A percentile compares a stretch with the other conserved stretches of the same genome.
These are phyloP conservation scores for Ophiothrix spiculata DNA, from an alignment of 35 echinoderm and acorn worm species.

Conservation along the genomic window DNA sequence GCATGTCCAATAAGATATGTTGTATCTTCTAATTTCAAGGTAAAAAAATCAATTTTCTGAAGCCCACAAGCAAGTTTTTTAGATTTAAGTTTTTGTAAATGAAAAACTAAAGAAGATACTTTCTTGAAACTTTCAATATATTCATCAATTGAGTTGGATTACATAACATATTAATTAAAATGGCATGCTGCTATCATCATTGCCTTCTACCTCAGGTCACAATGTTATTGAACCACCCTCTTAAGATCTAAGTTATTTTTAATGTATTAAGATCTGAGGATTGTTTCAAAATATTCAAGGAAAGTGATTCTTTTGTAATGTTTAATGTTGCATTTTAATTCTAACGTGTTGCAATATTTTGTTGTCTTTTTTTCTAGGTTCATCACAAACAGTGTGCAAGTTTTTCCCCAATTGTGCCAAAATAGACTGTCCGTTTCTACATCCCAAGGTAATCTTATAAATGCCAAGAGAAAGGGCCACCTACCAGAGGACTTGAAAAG, in stretches of 20 bases:
- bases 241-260: neutral
- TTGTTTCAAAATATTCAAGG: neutral
- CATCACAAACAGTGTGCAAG: conserved; percentile 55
- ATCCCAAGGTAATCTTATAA: conserved; percentile 89
- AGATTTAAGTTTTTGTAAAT: too few relatives aligned
- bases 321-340: neutral
- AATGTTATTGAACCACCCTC: neutral
- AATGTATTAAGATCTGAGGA: neutral
- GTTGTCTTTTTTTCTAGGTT: conserved; percentile 16
- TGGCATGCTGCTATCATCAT: neutral
- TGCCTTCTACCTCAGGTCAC: neutral
- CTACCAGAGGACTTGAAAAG: too few relatives aligned
- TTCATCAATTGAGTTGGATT: too few relatives aligned
- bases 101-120: too few relatives aligned
- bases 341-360: neutral
- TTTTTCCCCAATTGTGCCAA: conserved; percentile 79
- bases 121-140: too few relatives aligned
- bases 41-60: too few relatives aligned
- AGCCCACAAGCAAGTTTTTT: too few relatives aligned
- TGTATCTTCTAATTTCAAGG: too few relatives aligned
- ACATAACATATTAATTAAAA: too few relatives aligned
- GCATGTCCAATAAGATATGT: too few relatives aligned
- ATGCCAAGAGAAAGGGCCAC: too few relatives aligned
- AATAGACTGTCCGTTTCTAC: conserved; percentile 57
- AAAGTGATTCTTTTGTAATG: neutral